A percentile compares a stretch with the other conserved stretches of the same genome.
Conservation (phyloP, 2,797 vertebrate species). For the Toxotes lorentzi region DNA sequence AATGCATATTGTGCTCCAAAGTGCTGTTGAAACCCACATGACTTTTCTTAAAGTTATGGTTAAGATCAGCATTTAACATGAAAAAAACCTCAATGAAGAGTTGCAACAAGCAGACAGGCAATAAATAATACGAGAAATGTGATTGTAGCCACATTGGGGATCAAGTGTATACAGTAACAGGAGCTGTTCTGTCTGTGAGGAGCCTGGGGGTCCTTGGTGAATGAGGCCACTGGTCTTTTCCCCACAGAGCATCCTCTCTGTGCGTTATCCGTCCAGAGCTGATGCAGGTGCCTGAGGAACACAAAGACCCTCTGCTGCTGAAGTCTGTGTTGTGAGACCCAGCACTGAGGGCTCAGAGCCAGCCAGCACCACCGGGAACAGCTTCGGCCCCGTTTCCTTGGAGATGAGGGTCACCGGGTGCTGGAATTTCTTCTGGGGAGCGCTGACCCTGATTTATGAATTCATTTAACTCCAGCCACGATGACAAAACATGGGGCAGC, state of each 20-base stretch:
- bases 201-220: neutral
- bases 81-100: neutral
- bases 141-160: neutral
- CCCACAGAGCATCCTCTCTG: conserved; percentile 59
- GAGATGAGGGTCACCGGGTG: conserved; percentile 77
- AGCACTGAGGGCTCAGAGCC: conserved; percentile 60
- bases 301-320: conserved; percentile 67
- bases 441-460: conserved; percentile 85
- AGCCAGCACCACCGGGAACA: conserved; percentile 48
- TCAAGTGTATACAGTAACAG: conserved; percentile 23
- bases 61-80: neutral
- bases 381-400: conserved; percentile 73
- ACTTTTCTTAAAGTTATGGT: neutral
- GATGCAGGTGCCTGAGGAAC: conserved; percentile 71
- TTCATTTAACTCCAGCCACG: conserved; percentile 75
- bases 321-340: conserved; percentile 54
- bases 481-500: conserved; percentile 61
- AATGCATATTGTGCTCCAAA: neutral
- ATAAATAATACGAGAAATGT: neutral
- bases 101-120: neutral
- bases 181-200: conserved; percentile 37
- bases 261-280: conserved; percentile 43
- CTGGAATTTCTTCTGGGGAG: conserved; percentile 81
- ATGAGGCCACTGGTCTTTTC: conserved; percentile 39
- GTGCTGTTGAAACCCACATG: neutral